Evolutionary conservation across 1,140 invertebrate genomes (phyloP), one percentile per base, ranked within the genome.

Genomic region (Nomia melanderi): DNA sequence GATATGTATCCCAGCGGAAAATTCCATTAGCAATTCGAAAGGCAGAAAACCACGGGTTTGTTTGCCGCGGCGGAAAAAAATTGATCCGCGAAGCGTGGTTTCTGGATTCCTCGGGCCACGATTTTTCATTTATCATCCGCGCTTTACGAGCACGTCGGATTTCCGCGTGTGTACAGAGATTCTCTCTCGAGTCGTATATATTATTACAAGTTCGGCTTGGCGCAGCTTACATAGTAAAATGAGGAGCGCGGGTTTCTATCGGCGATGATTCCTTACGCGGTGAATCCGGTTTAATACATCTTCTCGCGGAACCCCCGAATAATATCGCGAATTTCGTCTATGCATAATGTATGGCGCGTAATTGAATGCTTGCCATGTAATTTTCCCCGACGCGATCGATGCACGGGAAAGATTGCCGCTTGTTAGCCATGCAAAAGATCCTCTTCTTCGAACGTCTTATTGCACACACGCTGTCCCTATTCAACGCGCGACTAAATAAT

Each of bases 281-380:
- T 5, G 5, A 17, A 41, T 11, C 23, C n/a, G 29, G 17, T 67
- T 47, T 23, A 47, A 59, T 56, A 59, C n/a, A 8, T 62, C 33
- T 54, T 4, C 41, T 4, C 8, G 11, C 12, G 29, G 25, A 27
- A 44, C 20, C 2, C 33, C 6, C 11, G 70, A 47, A 36, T 33
- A 6, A 25, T 41, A 44, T 8, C 14, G 8, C 1, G 11, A 17
- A 41, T 56, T 41, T 56, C 62, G 8, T 36, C 27, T 9, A 25
- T 63, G 31, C 47, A 65, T 65, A 23, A 64, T 54, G 31, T 20
- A 65, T 41, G 25, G 20, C 11, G 25, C 33, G 39, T 56, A 56
- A 65, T 74, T 74, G 71, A 74, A 74, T 31, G 36, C 11, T 3
- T 11, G n/a, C 31, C 29, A 9, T 50, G 41, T 50, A 72, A 72